phyloP scores from a whole-genome alignment of 2,888 invertebrate species.

The Abrostola triplasia region DNA sequence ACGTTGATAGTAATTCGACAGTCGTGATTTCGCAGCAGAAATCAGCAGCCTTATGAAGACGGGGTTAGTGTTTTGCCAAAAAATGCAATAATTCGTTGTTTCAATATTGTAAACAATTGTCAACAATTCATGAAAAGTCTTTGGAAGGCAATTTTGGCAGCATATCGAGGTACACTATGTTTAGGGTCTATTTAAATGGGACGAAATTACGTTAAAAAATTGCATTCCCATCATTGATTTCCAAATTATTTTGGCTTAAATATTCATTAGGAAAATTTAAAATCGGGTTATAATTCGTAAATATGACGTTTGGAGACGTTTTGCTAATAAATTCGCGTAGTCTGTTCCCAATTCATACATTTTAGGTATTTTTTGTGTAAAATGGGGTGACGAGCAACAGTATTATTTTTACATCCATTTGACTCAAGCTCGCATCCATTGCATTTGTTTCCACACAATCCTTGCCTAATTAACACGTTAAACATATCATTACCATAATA shows the following conservation, averaged over 20 bases:
- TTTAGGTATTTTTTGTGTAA: constrained; percentile 15
- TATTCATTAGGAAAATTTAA: constrained; percentile 40
- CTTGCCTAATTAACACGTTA: constrained; percentile 22
- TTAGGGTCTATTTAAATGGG: constrained; percentile 30
- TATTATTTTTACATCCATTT: constrained; percentile 1
- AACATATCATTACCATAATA: constrained; percentile 39
- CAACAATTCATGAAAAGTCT: constrained; percentile 27
- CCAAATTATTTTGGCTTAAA: constrained; percentile 31
- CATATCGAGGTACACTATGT: constrained; percentile 40
- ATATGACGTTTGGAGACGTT: constrained; percentile 54
- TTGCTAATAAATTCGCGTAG: constrained; percentile 71
- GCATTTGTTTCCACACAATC: constrained; percentile 1
- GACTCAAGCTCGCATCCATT: constrained; percentile 9
- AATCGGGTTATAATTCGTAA: constrained; percentile 43
- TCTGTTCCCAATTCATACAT: constrained; percentile 65
- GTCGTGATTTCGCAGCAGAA: constrained; percentile 27
- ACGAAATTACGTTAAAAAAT: constrained; percentile 34
- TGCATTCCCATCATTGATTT: constrained; percentile 28
- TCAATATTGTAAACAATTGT: constrained; percentile 27
- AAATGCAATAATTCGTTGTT: constrained; percentile 47
- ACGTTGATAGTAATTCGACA: not conserved
- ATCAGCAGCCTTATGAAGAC: constrained; percentile 4
- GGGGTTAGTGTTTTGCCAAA: constrained; percentile 32
- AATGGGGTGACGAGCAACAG: constrained; percentile 14
- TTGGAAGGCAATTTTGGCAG: constrained; percentile 62